Conservation (phyloP, 2,113 vertebrate genomes). For the Gallinago jamesoni region DNA sequence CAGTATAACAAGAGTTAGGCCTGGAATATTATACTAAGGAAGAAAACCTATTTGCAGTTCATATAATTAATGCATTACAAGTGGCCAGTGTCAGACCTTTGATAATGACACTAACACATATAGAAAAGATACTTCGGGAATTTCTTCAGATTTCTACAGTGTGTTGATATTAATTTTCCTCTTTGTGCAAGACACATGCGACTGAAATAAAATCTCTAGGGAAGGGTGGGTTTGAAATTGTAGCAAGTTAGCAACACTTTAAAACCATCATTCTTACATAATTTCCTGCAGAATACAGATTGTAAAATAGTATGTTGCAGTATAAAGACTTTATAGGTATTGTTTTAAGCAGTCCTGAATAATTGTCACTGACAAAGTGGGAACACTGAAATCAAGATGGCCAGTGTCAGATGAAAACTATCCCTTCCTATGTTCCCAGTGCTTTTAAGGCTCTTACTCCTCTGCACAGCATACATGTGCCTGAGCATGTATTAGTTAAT, state of each 20-base stretch:
- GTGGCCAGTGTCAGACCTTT: neutral
- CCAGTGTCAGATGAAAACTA: neutral
- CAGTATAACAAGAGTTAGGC: neutral
- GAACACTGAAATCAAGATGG: neutral
- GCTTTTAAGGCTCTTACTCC: neutral
- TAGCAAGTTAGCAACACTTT: neutral
- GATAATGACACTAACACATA: neutral
- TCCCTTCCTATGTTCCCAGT: neutral
- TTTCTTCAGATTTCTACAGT: neutral
- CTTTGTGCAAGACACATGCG: neutral
- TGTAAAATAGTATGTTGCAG: neutral
- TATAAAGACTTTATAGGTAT: neutral
- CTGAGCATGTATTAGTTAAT: neutral
- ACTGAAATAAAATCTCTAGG: neutral
- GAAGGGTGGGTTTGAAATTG: neutral
- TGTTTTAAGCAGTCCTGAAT: neutral
- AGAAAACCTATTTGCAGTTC: neutral
- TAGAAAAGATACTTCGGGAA: neutral
- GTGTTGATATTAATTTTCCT: neutral
- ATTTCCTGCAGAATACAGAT: neutral
- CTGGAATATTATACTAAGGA: neutral
- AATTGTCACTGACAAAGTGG: neutral
- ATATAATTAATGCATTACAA: neutral
- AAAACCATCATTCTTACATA: neutral
- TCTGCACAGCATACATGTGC: rapidly evolving